Conservation (phyloP, 2,888 invertebrate genomes). For the Bimastos eiseni region DNA sequence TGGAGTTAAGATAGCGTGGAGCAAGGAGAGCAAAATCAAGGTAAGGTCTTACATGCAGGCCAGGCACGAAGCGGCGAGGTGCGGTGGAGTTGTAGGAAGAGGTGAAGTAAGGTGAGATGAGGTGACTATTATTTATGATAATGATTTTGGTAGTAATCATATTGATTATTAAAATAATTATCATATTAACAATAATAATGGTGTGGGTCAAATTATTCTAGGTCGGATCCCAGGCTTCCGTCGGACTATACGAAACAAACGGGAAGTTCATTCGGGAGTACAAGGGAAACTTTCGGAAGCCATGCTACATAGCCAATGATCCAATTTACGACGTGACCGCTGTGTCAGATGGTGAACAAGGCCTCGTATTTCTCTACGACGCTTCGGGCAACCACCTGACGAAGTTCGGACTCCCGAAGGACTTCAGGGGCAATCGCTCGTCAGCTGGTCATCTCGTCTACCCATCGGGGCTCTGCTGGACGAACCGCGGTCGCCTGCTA, state of each 20-base stretch:
- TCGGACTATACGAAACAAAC: neutral
- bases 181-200: no score
- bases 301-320: neutral
- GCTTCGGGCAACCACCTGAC: neutral
- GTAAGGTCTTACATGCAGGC: no score
- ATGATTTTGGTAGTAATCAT: no score
- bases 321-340: neutral
- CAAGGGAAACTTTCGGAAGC: slow-evolving; percentile 13
- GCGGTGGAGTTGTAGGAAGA: no score
- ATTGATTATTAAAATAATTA: no score
- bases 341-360: neutral
- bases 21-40: no score
- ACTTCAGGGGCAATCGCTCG: neutral
- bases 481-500: neutral
- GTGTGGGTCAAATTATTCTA: neutral
- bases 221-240: neutral
- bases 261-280: neutral
- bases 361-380: neutral
- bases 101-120: no score
- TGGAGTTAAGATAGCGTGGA: no score
- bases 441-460: neutral
- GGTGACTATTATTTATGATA: no score
- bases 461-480: neutral
- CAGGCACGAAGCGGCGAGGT: no score
- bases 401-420: neutral